phyloP scores from a whole-genome alignment of 2,888 invertebrate species.

The Athalia rosae region DNA sequence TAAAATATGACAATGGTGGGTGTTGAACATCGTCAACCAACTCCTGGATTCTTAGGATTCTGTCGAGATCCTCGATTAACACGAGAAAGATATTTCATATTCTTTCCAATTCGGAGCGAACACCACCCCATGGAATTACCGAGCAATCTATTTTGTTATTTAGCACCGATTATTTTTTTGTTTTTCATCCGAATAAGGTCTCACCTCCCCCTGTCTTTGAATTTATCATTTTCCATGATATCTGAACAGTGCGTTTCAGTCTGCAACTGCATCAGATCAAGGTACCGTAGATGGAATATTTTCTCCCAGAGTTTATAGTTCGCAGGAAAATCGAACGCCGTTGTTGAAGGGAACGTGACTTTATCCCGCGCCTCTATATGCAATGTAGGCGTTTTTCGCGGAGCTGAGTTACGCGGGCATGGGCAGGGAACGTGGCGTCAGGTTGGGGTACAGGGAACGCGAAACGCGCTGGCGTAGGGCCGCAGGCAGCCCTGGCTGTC shows the following conservation, averaged over 20 bases:
- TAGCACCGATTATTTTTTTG: no score
- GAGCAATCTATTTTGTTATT: no score
- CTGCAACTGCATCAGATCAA: not conserved
- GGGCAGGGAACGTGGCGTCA: conserved; percentile 6
- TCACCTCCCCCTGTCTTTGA: no score
- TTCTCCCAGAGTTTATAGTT: not conserved
- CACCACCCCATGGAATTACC: no score
- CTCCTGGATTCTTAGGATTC: no score
- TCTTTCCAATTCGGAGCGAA: no score
- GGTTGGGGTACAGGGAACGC: conserved; percentile 27
- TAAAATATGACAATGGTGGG: no score
- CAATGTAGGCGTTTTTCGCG: not conserved
- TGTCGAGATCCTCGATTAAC: no score
- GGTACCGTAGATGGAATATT: not conserved
- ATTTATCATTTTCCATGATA: no score
- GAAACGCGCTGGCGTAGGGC: conserved; percentile 11
- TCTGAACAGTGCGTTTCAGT: not conserved
- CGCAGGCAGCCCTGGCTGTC: conserved; percentile 58
- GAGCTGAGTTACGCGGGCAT: not conserved
- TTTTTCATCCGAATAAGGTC: no score
- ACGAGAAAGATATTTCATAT: no score
- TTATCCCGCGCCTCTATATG: not conserved
- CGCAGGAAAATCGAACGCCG: conserved; percentile 12
- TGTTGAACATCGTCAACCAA: no score
- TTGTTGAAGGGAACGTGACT: conserved; percentile 1